These are phyloP conservation scores for Eristalinus sepulchralis DNA, from an alignment of 2,888 invertebrate species.

Conservation along the genomic window DNA sequence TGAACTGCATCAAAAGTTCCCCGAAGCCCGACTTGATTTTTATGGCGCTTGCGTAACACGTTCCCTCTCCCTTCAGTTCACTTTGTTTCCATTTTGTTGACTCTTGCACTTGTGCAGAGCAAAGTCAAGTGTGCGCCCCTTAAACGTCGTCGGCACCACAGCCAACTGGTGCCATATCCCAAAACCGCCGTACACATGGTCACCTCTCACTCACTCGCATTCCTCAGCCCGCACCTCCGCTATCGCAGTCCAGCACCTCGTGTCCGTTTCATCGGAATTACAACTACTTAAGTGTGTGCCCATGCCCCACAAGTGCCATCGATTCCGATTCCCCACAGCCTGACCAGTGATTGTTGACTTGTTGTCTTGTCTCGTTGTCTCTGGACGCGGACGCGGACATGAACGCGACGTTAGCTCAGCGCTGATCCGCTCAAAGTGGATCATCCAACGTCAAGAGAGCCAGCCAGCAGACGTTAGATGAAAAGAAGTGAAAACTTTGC, in stretches of 20 bases:
- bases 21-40: conserved; percentile 2
- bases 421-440: conserved; percentile 45
- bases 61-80: conserved; percentile 26
- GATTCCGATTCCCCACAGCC: conserved; percentile 11
- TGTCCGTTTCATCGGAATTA: conserved; percentile 61
- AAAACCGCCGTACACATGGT: conserved; percentile 26
- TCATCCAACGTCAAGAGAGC: conserved; percentile 32
- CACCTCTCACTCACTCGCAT: conserved; percentile 33
- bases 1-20: conserved; percentile 3
- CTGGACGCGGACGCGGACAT: background rate
- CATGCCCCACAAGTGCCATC: conserved; percentile 21
- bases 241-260: background rate
- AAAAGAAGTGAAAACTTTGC: conserved; percentile 53
- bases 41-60: conserved; percentile 35
- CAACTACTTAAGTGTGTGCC: conserved; percentile 51
- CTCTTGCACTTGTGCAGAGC: conserved; percentile 61
- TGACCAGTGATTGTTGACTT: conserved; percentile 22
- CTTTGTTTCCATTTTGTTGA: conserved; percentile 38
- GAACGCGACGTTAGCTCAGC: conserved; percentile 18
- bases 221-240: conserved; percentile 6
- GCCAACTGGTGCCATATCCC: conserved; percentile 34
- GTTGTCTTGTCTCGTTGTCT: conserved; percentile 1
- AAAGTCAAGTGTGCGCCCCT: conserved; percentile 36
- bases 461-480: background rate
- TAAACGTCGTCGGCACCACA: background rate